Evolutionary conservation across 2,113 vertebrate species (phyloP), one percentile per base, ranked within the genome.

Genomic region (Phrynosoma blainvillii): DNA sequence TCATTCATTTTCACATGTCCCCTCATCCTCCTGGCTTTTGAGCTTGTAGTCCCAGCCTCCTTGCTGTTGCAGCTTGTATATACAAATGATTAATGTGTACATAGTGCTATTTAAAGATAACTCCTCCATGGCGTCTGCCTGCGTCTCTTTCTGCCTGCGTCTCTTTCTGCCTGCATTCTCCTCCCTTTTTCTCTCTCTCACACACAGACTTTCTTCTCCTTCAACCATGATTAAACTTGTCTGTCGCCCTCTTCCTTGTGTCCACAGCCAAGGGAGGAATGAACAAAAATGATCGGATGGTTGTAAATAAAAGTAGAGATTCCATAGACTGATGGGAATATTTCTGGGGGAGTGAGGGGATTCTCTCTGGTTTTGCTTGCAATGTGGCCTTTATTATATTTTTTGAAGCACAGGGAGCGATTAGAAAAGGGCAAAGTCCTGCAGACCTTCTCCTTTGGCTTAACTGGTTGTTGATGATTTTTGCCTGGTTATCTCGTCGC

Each of bases 251-350:
- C 40, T 70, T 89, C 52, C 23, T 62, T 75, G 36, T 73, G 42
- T 65, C 62, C 27, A 40, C 42, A 36, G 73, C 73, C 87, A 2
- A n/a, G 84, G 78, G 78, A 81, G 78, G 79, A 81, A 79, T 21
- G 56, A 73, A 86, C 16, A 40, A 20, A 77, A 65, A 76, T 68
- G 40, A 70, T 23, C 40, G 62, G 74, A 78, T 78, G 81, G n/a
- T 88, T 88, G 87, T 88, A 88, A 88, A 88, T 78, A 88, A 84
- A 79, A 78, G 59, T 83, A 12, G 4, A 76, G 42, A 78, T 77
- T 88, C 62, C 87, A 78, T 78, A 73, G 21, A 32, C 20, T 78
- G 62, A 76, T 21, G 25, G n/a, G 54, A 20, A 25, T 40, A 30
- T 79, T 27, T 71, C 59, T 75, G 32, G 74, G 47, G 65, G n/a